Base-by-base conservation (phyloP, 2,888 invertebrate genomes). In the Drosophila paramelanica region DNA sequence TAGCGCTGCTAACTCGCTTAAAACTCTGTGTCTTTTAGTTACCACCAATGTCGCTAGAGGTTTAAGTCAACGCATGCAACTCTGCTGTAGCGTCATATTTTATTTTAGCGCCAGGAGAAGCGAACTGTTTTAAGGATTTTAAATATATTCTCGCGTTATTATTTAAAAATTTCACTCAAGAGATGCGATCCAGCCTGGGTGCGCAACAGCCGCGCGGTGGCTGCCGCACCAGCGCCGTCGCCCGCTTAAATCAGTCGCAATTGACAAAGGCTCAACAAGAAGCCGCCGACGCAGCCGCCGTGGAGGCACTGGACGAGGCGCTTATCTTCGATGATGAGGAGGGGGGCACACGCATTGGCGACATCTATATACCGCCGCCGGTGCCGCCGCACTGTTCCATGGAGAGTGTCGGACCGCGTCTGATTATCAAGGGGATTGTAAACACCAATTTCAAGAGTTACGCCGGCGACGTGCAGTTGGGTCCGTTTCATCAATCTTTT, bases 381-480 rank as follows among this genome's bases (percentile, higher is more conserved):
- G 94, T 95, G 2, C 94, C 94, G 79, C 95, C 95, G 0, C 94
- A 95, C 2, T 94, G 95, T 56, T 95, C 96, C 2, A 94, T 95
- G 69, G 96, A 96, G 79, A 93, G 94, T 10, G 95, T 94, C 43
- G 97, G 97, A 0, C 96, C 98, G 0, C 94, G 99, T 17, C 93
- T 99, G 45, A 96, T 99, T 65, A 99, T 99, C 57, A 95, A 96
- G 1, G 95, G 96, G 81, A 99, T 99, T 79, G 95, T 95, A 0
- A 98, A 98, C 91, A 94, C 95, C 53, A 98, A 99, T 92, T 99
- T 99, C 91, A 99, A 99, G 93, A 99, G 99, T 89, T 99, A 99
- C 89, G 98, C 97, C 33, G 97, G 97, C 0, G 94, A 94, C 41
- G 95, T 96, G 86, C 92, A 93, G 2, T 93, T 99, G 55, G 99